These are phyloP conservation scores for Philereme vetulata DNA, from an alignment of 2,888 invertebrate species.

Conservation along the genomic window DNA sequence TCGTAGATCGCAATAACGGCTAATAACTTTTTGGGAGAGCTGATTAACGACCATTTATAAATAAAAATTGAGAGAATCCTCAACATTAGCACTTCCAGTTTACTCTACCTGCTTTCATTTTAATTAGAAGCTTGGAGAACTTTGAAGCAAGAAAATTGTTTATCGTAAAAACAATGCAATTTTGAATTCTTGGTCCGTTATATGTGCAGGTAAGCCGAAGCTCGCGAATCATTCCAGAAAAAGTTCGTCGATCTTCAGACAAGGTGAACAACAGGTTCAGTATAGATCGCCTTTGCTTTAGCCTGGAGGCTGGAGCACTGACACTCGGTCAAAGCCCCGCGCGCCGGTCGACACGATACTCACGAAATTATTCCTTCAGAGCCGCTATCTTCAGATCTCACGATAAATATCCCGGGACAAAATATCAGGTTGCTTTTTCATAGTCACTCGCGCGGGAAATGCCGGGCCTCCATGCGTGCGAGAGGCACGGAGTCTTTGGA, in stretches of 20 bases:
- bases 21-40: too few relatives aligned
- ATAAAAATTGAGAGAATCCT: too few relatives aligned
- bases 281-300: conserved; percentile 57
- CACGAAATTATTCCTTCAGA: conserved; percentile 68
- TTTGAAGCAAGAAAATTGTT: not conserved
- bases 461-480: conserved; percentile 67
- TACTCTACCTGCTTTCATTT: not conserved
- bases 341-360: conserved; percentile 51
- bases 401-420: conserved; percentile 49
- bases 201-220: conserved; percentile 15
- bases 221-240: conserved; percentile 49
- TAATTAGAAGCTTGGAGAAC: not conserved
- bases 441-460: conserved; percentile 71
- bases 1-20: too few relatives aligned
- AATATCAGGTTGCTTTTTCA: conserved; percentile 63
- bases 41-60: too few relatives aligned
- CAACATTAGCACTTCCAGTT: not conserved
- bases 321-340: conserved; percentile 58
- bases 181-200: not conserved
- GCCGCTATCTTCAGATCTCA: conserved; percentile 42
- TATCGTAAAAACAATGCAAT: not conserved
- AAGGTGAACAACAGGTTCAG: conserved; percentile 70
- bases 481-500: conserved; percentile 64
- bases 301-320: conserved; percentile 54
- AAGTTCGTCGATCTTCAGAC: conserved; percentile 59